Percentiles rank a stretch among this genome's conserved stretches.
phyloP scores from a whole-genome alignment of 2,888 invertebrate species.

The Cosmia trapezina region DNA sequence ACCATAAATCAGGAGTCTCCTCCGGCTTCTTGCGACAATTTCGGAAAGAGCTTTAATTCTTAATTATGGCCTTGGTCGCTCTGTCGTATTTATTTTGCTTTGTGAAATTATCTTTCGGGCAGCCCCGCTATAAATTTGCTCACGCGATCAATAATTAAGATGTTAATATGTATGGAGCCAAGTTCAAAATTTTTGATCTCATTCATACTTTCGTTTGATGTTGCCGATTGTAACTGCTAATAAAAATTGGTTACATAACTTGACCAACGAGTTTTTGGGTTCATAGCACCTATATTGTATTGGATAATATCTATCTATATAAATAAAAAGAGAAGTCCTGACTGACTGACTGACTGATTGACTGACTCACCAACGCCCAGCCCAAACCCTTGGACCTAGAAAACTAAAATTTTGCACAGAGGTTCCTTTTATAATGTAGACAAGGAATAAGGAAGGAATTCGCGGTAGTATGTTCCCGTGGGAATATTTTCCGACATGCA shows the following conservation, averaged over 20 bases:
- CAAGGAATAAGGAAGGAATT: too few relatives aligned
- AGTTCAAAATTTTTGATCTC: conserved; percentile 54
- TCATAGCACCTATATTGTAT: not conserved
- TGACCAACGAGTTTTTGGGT: not conserved
- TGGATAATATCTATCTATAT: too few relatives aligned
- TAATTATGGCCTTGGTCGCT: conserved; percentile 84
- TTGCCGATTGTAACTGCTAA: conserved; percentile 47
- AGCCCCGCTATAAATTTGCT: conserved; percentile 78
- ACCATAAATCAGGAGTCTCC: conserved; percentile 82
- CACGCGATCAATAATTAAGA: conserved; percentile 82
- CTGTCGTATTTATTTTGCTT: conserved; percentile 84
- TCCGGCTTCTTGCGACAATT: conserved; percentile 80
- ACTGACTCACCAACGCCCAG: too few relatives aligned
- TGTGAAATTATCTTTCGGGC: conserved; percentile 78
- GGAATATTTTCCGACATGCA: too few relatives aligned
- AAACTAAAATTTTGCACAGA: too few relatives aligned
- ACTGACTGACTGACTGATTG: too few relatives aligned
- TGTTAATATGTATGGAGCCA: conserved; percentile 70
- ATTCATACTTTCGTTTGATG: conserved; percentile 44
- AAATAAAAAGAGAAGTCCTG: too few relatives aligned
- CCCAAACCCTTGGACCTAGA: too few relatives aligned
- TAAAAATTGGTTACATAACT: not conserved
- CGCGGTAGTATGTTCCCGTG: too few relatives aligned
- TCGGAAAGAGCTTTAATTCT: conserved; percentile 85
- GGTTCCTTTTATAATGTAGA: too few relatives aligned